These are phyloP conservation scores for Disparrhopalites patrizii DNA, from an alignment of 2,888 invertebrate species.

Conservation along the genomic window DNA sequence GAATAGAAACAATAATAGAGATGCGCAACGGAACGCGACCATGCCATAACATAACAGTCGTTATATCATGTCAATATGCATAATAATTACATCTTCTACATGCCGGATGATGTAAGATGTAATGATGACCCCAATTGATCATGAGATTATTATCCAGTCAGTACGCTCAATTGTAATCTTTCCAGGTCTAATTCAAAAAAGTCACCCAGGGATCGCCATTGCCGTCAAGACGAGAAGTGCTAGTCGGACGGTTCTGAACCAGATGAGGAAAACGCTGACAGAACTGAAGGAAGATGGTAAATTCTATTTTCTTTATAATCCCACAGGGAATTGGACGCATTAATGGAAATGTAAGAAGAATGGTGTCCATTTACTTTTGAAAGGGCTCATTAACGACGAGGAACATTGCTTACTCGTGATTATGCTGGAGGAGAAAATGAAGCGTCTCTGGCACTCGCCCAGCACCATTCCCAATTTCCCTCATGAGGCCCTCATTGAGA, in stretches of 20 bases:
- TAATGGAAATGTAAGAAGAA: too few species aligned
- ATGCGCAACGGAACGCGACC: too few species aligned
- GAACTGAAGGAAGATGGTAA: constrained; percentile 56
- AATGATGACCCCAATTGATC: too few species aligned
- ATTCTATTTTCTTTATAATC: too few species aligned
- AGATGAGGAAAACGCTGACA: constrained; percentile 58
- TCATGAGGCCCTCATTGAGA: constrained; percentile 51
- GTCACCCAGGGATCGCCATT: constrained; percentile 61
- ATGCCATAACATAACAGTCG: too few species aligned
- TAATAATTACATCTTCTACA: too few species aligned
- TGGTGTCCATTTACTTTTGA: too few species aligned
- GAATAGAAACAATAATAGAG: too few species aligned
- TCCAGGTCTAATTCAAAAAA: constrained; percentile 55
- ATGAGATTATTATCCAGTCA: too few species aligned
- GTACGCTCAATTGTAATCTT: neutral
- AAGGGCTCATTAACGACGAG: constrained; percentile 60
- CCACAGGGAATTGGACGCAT: too few species aligned
- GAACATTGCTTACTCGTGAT: constrained; percentile 57
- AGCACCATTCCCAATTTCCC: constrained; percentile 36
- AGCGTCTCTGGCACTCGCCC: constrained; percentile 50
- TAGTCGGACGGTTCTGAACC: constrained; percentile 61
- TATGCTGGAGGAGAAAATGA: constrained; percentile 59
- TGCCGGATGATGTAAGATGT: too few species aligned
- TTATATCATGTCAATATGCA: too few species aligned
- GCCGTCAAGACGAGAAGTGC: constrained; percentile 64